phyloP scores from a whole-genome alignment of 2,888 invertebrate species.

The Patella depressa region DNA sequence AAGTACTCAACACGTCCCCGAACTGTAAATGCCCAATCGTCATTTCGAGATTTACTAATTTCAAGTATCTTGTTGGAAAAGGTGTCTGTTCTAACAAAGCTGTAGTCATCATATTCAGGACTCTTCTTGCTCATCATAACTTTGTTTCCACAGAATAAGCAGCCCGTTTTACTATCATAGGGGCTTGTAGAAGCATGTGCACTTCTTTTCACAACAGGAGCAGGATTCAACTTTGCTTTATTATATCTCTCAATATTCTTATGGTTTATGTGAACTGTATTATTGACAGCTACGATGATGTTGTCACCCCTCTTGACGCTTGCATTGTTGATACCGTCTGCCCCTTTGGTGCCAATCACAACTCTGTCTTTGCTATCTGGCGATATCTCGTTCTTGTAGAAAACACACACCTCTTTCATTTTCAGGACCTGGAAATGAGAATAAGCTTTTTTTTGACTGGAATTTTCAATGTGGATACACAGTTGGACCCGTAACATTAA shows the following conservation, averaged over 20 bases:
- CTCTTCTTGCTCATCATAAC: no score
- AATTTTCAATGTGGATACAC: no score
- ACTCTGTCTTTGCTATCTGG: no score
- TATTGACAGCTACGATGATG: slow-evolving; percentile 13
- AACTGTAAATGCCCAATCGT: neutral
- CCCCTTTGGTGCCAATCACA: slow-evolving; percentile 1
- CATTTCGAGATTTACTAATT: neutral
- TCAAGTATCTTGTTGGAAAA: neutral
- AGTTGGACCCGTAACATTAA: no score
- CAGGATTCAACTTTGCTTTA: slow-evolving; percentile 12
- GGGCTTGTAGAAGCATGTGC: slow-evolving; percentile 17
- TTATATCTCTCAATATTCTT: slow-evolving; percentile 23
- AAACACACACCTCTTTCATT: no score
- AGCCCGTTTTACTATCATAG: slow-evolving; percentile 18
- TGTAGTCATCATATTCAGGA: no score
- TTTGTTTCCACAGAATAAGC: slow-evolving; percentile 20
- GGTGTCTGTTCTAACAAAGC: no score
- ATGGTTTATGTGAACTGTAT: slow-evolving; percentile 18
- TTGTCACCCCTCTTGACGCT: slow-evolving; percentile 21
- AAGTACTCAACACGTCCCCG: neutral
- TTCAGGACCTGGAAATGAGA: no score
- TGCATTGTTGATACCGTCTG: slow-evolving; percentile 24
- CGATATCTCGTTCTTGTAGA: no score
- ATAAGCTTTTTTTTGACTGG: no score
- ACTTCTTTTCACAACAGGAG: slow-evolving; percentile 16